Evolutionary conservation across 2,888 invertebrate genomes (phyloP).

Genomic region (Brenthis hecate): DNA sequence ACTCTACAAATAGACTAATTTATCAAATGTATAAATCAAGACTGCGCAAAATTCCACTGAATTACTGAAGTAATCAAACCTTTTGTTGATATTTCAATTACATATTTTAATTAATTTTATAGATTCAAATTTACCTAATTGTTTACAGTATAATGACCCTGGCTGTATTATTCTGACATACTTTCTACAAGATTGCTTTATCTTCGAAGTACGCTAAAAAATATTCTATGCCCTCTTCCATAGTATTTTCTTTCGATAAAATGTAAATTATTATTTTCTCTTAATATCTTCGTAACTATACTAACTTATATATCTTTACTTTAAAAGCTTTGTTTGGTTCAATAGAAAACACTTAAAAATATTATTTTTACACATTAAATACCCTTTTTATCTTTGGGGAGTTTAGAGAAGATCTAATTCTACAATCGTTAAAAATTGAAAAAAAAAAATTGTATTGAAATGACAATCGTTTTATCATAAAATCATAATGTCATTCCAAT

Average conservation of each 20-base stretch:
- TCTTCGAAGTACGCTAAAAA: not conserved
- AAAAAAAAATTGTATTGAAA: too few species aligned
- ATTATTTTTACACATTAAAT: too few species aligned
- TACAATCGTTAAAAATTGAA: too few species aligned
- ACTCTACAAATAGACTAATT: not conserved
- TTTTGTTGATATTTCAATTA: slow-evolving; percentile 15
- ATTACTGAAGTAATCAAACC: slow-evolving; percentile 5
- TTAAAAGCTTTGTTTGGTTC: too few species aligned
- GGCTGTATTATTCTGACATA: slow-evolving; percentile 46
- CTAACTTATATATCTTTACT: too few species aligned
- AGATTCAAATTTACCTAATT: slow-evolving; percentile 30
- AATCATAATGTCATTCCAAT: too few species aligned
- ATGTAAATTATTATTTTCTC: not conserved
- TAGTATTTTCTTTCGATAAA: not conserved
- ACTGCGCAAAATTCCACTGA: not conserved
- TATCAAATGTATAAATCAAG: not conserved
- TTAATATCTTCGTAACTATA: too few species aligned
- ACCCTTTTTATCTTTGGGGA: too few species aligned
- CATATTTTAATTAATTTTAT: slow-evolving; percentile 17
- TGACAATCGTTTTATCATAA: too few species aligned
- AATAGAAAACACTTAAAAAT: too few species aligned
- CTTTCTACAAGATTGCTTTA: slow-evolving; percentile 41
- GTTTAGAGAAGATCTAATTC: too few species aligned
- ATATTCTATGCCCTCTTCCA: not conserved
- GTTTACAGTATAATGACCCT: slow-evolving; percentile 34